phyloP scores from a whole-genome alignment of 2,888 invertebrate species.

The Macrophya alboannulata region DNA sequence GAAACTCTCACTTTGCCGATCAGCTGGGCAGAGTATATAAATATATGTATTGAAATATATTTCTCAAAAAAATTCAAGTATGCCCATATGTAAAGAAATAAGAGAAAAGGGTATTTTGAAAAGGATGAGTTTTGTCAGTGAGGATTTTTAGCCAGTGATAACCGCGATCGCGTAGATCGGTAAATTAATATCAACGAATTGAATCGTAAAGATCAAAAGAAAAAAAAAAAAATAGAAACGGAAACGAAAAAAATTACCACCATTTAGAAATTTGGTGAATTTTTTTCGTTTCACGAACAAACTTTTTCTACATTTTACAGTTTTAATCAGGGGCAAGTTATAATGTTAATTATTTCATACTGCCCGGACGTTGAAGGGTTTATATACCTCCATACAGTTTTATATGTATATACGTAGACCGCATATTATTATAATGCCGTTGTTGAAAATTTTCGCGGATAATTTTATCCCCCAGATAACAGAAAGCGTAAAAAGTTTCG shows the following conservation, averaged over 20 bases:
- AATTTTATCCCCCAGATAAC: slow-evolving; percentile 9
- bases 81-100: neutral
- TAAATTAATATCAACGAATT: neutral
- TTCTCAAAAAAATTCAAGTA: neutral
- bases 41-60: neutral
- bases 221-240: neutral
- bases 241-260: neutral
- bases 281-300: neutral
- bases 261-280: neutral
- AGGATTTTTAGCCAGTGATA: neutral
- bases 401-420: neutral
- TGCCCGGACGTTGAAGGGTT: neutral
- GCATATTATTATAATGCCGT: neutral
- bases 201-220: neutral
- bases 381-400: neutral
- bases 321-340: neutral
- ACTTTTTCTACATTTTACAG: neutral
- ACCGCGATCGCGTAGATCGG: neutral
- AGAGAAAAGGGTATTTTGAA: neutral
- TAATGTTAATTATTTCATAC: slow-evolving; percentile 16
- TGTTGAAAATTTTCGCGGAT: slow-evolving; percentile 1
- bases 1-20: neutral
- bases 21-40: neutral
- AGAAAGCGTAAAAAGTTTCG: neutral
- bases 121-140: neutral